Evolutionary conservation across 2,113 vertebrate genomes (phyloP).

Genomic region (Scolopax mira): DNA sequence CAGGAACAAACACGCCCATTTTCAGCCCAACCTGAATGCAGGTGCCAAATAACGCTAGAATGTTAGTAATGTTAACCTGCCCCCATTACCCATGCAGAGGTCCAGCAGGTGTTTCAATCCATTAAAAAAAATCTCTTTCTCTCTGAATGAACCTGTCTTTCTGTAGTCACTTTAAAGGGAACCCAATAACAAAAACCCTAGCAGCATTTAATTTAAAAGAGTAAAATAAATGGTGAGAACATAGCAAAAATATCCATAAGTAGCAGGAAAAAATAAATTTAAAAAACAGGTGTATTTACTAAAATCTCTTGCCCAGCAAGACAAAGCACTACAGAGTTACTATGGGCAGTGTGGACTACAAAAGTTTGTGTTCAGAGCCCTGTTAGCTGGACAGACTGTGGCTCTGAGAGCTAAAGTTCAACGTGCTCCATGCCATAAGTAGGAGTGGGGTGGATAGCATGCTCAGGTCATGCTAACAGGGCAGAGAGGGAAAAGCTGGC

Average conservation of each 20-base stretch:
- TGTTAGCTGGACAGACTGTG: neutral
- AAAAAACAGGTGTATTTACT: neutral
- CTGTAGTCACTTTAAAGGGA: neutral
- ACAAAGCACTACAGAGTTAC: neutral
- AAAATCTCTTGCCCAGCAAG: neutral
- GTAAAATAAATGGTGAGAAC: neutral
- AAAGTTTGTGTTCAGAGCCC: neutral
- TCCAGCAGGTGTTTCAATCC: neutral
- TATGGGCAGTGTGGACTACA: neutral
- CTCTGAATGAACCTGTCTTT: neutral
- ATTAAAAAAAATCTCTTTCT: neutral
- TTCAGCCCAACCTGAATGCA: neutral
- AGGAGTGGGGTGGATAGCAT: neutral
- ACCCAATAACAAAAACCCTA: neutral
- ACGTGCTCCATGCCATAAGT: neutral
- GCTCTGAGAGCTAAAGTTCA: neutral
- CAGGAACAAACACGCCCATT: neutral
- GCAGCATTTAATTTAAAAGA: neutral
- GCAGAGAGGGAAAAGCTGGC: constrained; percentile 4
- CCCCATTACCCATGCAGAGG: neutral
- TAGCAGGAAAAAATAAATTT: neutral
- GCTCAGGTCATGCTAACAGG: neutral
- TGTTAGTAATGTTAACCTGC: neutral
- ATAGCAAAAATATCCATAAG: neutral
- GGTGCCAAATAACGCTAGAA: neutral